A percentile compares a stretch with the other conserved stretches of the same genome.
These are phyloP conservation scores for Steinernema scapterisci DNA, from an alignment of 2,888 invertebrate genomes.

Conservation along the genomic window DNA sequence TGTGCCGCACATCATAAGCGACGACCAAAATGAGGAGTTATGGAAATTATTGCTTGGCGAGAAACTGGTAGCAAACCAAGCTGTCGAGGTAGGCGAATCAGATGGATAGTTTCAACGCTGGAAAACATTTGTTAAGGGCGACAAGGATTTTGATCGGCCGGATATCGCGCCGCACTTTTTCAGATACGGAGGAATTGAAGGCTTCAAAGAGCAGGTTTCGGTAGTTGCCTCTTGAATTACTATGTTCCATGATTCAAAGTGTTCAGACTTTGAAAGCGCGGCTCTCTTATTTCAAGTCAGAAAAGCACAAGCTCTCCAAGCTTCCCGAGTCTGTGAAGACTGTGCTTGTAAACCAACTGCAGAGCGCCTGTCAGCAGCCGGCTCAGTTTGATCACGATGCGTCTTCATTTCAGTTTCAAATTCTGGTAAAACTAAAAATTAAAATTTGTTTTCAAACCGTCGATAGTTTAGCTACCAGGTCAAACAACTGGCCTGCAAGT, in stretches of 20 bases:
- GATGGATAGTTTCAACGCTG: neutral
- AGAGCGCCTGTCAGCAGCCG: neutral
- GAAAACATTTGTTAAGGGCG: neutral
- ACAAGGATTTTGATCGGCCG: neutral
- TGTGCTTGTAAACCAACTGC: neutral
- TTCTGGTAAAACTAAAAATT: no score
- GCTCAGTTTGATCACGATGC: neutral
- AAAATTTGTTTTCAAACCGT: no score
- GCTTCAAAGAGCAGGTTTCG: constrained; percentile 31
- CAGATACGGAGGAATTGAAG: constrained; percentile 38
- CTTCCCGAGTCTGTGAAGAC: neutral
- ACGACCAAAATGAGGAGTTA: neutral
- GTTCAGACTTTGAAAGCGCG: constrained; percentile 5
- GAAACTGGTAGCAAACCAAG: neutral
- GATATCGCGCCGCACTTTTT: constrained; percentile 37
- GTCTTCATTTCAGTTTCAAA: constrained; percentile 6
- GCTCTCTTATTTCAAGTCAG: neutral
- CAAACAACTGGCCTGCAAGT: constrained; percentile 22
- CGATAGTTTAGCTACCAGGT: neutral
- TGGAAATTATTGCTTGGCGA: neutral
- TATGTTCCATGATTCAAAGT: neutral
- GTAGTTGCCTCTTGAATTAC: no score
- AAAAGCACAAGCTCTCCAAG: neutral
- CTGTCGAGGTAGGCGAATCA: neutral
- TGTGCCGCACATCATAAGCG: neutral